phyloP scores from a whole-genome alignment of 2,888 invertebrate genomes.

The Andrena trimmerana region DNA sequence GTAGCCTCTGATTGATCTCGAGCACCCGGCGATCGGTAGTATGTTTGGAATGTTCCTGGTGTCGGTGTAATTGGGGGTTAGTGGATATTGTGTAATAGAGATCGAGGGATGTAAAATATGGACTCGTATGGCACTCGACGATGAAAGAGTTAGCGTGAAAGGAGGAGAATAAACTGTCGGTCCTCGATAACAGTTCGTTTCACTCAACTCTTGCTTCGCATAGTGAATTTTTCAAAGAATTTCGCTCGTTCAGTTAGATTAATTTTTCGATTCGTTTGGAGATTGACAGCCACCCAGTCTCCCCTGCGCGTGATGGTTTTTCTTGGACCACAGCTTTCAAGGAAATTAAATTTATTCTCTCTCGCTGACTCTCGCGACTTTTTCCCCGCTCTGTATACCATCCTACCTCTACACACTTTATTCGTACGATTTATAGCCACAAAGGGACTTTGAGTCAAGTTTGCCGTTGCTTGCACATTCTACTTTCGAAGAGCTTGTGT shows the following conservation, averaged over 20 bases:
- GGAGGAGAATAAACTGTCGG: too few relatives aligned
- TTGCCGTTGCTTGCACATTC: background rate
- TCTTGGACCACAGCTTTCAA: constrained; percentile 44
- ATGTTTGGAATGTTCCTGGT: background rate
- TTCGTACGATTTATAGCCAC: background rate
- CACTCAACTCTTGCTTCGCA: too few relatives aligned
- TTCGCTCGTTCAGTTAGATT: background rate
- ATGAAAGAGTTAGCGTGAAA: too few relatives aligned
- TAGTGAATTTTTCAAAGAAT: too few relatives aligned
- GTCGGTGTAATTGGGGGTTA: background rate
- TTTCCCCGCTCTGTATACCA: background rate
- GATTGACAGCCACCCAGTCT: background rate
- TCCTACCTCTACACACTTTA: background rate
- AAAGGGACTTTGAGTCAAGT: background rate
- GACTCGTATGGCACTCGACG: too few relatives aligned
- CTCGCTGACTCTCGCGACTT: background rate
- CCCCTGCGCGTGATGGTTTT: background rate
- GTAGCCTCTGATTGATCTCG: constrained; percentile 27
- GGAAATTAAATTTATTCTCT: constrained; percentile 53
- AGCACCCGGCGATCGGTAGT: constrained; percentile 4
- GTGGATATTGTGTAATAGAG: background rate
- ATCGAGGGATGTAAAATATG: too few relatives aligned
- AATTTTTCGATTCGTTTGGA: constrained; percentile 1
- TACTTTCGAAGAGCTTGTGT: background rate
- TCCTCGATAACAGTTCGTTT: too few relatives aligned